phyloP scores from a whole-genome alignment of 2,797 vertebrate genomes.

The Agapornis canus region DNA sequence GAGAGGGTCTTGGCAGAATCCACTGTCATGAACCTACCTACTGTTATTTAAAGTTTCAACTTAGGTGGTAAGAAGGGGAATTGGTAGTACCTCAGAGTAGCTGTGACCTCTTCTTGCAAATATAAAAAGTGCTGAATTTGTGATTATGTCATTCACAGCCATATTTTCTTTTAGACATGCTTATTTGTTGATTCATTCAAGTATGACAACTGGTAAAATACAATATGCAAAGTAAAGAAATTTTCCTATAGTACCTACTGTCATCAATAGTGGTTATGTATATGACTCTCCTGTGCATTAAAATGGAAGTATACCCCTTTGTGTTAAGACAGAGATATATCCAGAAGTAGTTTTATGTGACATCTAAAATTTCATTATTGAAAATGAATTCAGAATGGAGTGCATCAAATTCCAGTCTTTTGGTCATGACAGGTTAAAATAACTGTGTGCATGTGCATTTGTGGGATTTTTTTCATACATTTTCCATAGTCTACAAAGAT shows the following conservation, averaged over 20 bases:
- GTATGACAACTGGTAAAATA: background rate
- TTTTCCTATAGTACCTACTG: background rate
- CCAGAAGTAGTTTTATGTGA: background rate
- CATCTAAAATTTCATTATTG: background rate
- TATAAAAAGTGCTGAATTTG: background rate
- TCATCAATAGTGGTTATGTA: background rate
- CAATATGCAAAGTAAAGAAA: background rate
- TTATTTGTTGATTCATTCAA: background rate
- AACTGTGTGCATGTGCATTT: background rate
- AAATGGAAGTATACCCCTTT: background rate
- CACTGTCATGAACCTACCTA: background rate
- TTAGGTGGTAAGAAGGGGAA: background rate
- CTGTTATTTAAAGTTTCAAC: background rate
- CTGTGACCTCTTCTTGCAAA: background rate
- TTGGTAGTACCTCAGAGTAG: background rate
- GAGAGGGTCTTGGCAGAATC: background rate
- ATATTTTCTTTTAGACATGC: background rate
- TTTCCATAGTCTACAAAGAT: background rate
- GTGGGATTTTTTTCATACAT: background rate
- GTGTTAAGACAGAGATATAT: background rate
- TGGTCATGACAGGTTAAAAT: background rate
- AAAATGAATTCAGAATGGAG: background rate
- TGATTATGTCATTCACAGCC: background rate
- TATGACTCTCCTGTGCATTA: background rate
- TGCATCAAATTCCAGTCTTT: background rate